Percentiles rank a stretch among this genome's conserved stretches.
Conservation (phyloP, 2,888 invertebrate species). For the Ophioninae sp. region DNA sequence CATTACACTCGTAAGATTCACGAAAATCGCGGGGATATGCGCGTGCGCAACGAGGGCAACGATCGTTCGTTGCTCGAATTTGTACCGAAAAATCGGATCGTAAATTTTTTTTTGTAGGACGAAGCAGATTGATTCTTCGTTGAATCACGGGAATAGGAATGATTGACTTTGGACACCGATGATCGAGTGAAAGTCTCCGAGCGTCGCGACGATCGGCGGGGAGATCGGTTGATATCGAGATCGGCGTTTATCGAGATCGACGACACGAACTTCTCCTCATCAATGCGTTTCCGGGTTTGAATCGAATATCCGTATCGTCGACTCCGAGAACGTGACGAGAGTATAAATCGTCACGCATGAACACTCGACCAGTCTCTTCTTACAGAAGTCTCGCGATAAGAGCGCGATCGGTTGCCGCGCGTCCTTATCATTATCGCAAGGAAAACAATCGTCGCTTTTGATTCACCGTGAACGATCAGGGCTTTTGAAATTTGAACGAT, state of each 20-base stretch:
- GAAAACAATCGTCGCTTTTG: not conserved
- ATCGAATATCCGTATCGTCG: not conserved
- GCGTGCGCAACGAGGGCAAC: not conserved
- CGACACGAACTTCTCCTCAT: not conserved
- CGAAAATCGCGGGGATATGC: not conserved
- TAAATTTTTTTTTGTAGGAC: too few relatives aligned
- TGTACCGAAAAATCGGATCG: too few relatives aligned
- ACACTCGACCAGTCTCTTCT: not conserved
- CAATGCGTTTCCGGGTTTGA: not conserved
- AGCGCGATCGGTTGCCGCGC: not conserved
- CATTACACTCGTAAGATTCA: not conserved
- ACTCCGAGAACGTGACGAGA: not conserved
- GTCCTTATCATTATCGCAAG: not conserved
- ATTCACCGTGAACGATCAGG: not conserved
- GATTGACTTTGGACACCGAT: not conserved
- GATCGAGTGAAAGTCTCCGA: constrained; percentile 51
- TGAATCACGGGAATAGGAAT: not conserved
- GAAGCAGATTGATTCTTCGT: not conserved
- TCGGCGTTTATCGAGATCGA: not conserved
- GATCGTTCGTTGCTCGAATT: not conserved
- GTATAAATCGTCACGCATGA: not conserved
- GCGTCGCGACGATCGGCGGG: not conserved
- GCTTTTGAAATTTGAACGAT: not conserved
- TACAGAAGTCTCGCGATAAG: not conserved
- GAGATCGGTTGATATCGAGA: not conserved